Conservation (phyloP, 1,140 invertebrate genomes). For the Drosophila guanche region DNA sequence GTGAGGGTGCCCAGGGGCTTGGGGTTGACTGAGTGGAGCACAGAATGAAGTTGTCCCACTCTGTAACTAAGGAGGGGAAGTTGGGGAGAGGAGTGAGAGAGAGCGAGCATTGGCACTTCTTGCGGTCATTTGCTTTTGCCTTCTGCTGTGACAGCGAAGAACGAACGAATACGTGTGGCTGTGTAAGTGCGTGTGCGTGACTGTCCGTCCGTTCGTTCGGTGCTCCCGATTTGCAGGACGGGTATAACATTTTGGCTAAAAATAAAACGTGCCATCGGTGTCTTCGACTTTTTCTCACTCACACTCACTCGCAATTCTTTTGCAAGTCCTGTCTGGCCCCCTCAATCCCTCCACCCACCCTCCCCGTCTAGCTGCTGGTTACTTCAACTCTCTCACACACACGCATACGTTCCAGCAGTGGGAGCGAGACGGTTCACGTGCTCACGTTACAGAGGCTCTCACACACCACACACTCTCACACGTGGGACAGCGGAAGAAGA, state of each 20-base stretch:
- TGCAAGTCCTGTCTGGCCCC: slow-evolving; percentile 53
- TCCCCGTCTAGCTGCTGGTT: slow-evolving; percentile 9
- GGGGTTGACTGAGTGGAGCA: slow-evolving; percentile 32
- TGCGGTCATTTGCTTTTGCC: slow-evolving; percentile 75
- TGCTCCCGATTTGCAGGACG: slow-evolving; percentile 73
- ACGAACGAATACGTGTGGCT: not conserved
- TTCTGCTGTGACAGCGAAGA: slow-evolving; percentile 5
- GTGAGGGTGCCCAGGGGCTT: slow-evolving; percentile 10
- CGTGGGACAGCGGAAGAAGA: slow-evolving; percentile 34
- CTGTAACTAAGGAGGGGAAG: slow-evolving; percentile 19
- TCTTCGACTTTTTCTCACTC: slow-evolving; percentile 13
- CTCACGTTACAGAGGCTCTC: slow-evolving; percentile 58
- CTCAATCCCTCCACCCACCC: not conserved
- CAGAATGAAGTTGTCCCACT: not conserved
- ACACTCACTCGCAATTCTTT: slow-evolving; percentile 14
- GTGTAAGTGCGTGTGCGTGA: slow-evolving; percentile 30
- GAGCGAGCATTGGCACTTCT: slow-evolving; percentile 55
- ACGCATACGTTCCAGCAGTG: slow-evolving; percentile 33
- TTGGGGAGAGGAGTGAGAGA: slow-evolving; percentile 1
- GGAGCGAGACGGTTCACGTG: slow-evolving; percentile 68
- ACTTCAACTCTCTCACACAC: slow-evolving; percentile 10
- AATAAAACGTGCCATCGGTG: slow-evolving; percentile 62
- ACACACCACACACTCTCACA: slow-evolving; percentile 16
- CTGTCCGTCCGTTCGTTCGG: slow-evolving; percentile 30
- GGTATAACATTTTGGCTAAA: slow-evolving; percentile 63